Evolutionary conservation across 2,113 vertebrate species (phyloP).

Genomic region (Dermatemys mawii): DNA sequence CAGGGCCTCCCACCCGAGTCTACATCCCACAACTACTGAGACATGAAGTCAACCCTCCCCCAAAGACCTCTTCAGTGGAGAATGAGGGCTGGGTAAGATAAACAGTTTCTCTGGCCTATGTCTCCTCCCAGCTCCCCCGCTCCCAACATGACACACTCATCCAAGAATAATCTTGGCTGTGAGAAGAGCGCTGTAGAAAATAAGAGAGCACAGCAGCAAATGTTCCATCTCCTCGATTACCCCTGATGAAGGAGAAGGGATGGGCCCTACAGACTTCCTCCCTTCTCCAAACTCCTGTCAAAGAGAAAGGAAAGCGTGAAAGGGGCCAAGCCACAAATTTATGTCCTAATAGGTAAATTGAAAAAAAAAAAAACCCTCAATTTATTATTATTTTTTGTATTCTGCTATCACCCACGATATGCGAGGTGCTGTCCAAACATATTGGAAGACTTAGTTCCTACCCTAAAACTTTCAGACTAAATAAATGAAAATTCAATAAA

Average conservation of each 20-base stretch:
- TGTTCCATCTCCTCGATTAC: background rate
- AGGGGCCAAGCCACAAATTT: background rate
- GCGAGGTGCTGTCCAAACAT: conserved; percentile 10
- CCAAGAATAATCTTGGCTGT: background rate
- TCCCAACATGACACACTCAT: background rate
- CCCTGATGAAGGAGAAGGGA: background rate
- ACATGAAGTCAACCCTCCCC: background rate
- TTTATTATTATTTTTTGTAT: background rate
- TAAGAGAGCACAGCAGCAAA: background rate
- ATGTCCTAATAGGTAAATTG: background rate
- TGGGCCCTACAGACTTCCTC: background rate
- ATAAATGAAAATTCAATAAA: conserved; percentile 11
- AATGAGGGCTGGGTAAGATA: background rate
- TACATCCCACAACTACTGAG: background rate
- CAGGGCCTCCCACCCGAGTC: background rate
- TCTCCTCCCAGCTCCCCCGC: background rate
- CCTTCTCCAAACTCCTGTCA: background rate
- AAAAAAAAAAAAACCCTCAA: background rate
- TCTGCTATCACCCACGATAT: conserved; percentile 5
- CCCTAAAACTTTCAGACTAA: conserved; percentile 18
- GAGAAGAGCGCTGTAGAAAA: background rate
- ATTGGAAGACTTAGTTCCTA: conserved; percentile 3
- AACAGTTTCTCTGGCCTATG: background rate
- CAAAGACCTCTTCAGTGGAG: background rate
- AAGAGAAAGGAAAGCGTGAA: conserved; percentile 6